Base-by-base conservation (phyloP, 2,888 invertebrate species). In the Leucozona laternaria region DNA sequence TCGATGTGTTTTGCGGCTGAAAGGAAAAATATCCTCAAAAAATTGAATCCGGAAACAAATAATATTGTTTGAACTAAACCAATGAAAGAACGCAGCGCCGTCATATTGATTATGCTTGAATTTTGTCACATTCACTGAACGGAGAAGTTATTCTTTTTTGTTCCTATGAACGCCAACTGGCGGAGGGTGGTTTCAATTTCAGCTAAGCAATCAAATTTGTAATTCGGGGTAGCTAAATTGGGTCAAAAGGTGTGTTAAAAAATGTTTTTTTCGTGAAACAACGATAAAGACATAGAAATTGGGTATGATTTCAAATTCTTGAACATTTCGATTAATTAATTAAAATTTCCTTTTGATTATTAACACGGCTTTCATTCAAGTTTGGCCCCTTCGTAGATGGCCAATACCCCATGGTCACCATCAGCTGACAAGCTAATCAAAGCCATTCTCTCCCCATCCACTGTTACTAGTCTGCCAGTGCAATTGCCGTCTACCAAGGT, bases 361-460 rank as follows among this genome's bases (percentile, higher is more conserved):
- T 2, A 64, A 8, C 13, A 43, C 11, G 10, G 1, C 4, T 20
- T 11, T 53, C 6, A 73, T 13, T 62, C 72, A 85, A 94, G 93
- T 91, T 93, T 93, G 6, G 93, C 90, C 6, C 93, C 93, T n/a
- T 92, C 90, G 89, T 95, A 95, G 86, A 95, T 94, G 8, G 95
- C 96, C 81, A 96, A 89, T 89, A 95, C 94, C 64, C 95, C 94
- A 88, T 96, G 95, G 2, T 93, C 93, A 1, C 94, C 94, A 22
- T 91, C 90, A 10, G 92, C 91, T 0, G 93, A 92, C 13, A 96
- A 93, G 48, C 91, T 89, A 62, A 96, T 93, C 48, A 93, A 91
- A 0, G 95, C 95, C 0, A 91, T 92, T 0, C 95, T 95, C 83
- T 94, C 92, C 5, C 89, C 89, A 31, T 93, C 94, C 5, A 97